Conservation (phyloP, 2,113 vertebrate genomes). For the Gymnocephalus cernua region DNA sequence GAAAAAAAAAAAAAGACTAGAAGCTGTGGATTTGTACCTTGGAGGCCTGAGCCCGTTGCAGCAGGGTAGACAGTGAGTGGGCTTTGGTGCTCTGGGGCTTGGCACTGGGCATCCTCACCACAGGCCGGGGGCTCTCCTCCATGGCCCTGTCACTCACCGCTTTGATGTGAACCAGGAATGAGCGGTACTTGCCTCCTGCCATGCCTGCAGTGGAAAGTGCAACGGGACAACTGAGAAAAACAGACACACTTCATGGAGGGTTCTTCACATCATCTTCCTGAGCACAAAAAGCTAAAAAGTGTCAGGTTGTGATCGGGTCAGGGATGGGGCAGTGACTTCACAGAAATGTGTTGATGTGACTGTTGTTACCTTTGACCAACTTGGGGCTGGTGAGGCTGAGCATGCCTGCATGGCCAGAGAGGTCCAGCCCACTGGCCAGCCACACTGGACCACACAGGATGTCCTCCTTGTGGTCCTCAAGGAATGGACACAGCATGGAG, state of each 20-base stretch:
- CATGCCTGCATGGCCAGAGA: slow-evolving; percentile 98
- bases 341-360: neutral
- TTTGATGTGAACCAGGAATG: slow-evolving; percentile 98
- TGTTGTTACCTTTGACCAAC: slow-evolving; percentile 93
- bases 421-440: slow-evolving; percentile 97
- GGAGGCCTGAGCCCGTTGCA: slow-evolving; percentile 95
- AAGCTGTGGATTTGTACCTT: slow-evolving; percentile 86
- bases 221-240: slow-evolving; percentile 13
- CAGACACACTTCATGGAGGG: neutral
- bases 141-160: slow-evolving; percentile 92
- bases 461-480: slow-evolving; percentile 98
- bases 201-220: slow-evolving; percentile 85
- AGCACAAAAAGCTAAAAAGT: neutral
- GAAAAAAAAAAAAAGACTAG: neutral
- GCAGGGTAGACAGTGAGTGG: slow-evolving; percentile 94
- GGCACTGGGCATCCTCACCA: slow-evolving; percentile 92
- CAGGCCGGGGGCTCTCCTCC: slow-evolving; percentile 91
- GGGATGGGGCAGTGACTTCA: neutral
- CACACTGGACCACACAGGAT: slow-evolving; percentile 98
- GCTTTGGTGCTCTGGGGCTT: slow-evolving; percentile 92
- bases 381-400: slow-evolving; percentile 97
- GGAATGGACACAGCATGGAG: slow-evolving; percentile 92
- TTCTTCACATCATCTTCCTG: neutral
- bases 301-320: neutral
- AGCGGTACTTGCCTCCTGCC: slow-evolving; percentile 98